Evolutionary conservation across 2,113 vertebrate genomes (phyloP), one percentile per base, ranked within the genome.

Genomic region (Psettodes erumei): DNA sequence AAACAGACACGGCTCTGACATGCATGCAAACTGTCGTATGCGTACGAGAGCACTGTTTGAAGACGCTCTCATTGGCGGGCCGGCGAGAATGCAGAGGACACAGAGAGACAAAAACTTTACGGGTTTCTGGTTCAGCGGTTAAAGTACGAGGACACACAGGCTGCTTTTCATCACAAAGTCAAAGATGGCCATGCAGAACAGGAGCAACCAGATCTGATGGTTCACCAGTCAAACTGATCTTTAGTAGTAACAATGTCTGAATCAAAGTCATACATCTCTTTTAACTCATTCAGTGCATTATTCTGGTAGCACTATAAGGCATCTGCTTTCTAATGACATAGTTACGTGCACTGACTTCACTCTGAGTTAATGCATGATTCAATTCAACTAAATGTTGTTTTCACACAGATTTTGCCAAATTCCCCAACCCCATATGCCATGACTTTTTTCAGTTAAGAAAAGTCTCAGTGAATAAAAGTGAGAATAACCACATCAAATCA

Each of bases 1-100:
- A 90, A 91, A 91, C 40, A 92, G 32, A 85, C 73, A 69, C 71
- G 65, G 77, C 55, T n/a, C 72, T 71, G 18, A 85, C 56, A 48
- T 35, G 50, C 73, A 64, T 54, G 75, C 65, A 83, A 90, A 77
- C 65, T 79, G 72, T 89, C 16, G 76, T 89, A 68, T 21, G 77
- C 74, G 33, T 71, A 84, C 82, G 73, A 38, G 61, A 19, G 45
- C 40, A 4, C 23, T 81, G 84, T 90, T 91, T 91, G 79, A 83
- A 73, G 86, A 93, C 73, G 18, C 65, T 71, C 50, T 68, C 79
- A 70, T 90, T 84, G 83, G 50, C 86, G 5, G 54, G n/a, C 25
- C 18, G n/a, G 68, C 81, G 90, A 84, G 81, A 91, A 86, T 2
- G n/a, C 74, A 12, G 56, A 2, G 23, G 58, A 45, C 63, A 51